Percentiles rank a stretch among this genome's conserved stretches.
Conservation (phyloP, 2,797 vertebrate species). For the Hypotaenidia philippensis region DNA sequence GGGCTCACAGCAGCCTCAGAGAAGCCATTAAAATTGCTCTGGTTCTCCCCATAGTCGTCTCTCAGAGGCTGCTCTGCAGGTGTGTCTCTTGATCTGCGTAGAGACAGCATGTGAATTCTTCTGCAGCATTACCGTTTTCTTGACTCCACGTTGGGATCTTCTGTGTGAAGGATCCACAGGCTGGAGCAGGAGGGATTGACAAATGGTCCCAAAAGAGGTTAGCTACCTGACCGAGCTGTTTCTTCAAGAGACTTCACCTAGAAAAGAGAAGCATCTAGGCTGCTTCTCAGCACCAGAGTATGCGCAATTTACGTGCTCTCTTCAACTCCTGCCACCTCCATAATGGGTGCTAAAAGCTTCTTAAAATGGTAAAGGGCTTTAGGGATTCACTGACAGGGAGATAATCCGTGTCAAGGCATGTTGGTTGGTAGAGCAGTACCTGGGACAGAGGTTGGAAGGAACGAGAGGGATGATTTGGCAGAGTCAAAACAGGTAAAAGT, state of each 20-base stretch:
- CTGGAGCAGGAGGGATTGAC: neutral
- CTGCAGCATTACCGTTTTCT: neutral
- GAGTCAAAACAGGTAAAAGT: neutral
- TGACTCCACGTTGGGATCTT: neutral
- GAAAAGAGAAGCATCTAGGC: neutral
- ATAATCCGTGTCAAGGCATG: neutral
- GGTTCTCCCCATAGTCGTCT: neutral
- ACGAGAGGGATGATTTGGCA: neutral
- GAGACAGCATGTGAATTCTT: neutral
- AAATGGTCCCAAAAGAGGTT: neutral
- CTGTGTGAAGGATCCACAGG: neutral
- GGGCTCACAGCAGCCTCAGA: neutral
- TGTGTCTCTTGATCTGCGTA: neutral
- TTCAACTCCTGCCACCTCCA: neutral
- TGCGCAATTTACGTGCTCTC: neutral
- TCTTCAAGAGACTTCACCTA: rapidly evolving
- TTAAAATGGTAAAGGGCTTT: neutral
- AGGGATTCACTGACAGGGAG: neutral
- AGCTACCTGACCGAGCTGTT: neutral
- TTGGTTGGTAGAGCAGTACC: neutral
- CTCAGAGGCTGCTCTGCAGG: neutral
- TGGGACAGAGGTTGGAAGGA: neutral
- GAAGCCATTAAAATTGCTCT: neutral
- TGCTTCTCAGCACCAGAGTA: neutral
- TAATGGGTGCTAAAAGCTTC: neutral